These are phyloP conservation scores for Monopis laevigella DNA, from an alignment of 2,888 invertebrate genomes.

Conservation along the genomic window DNA sequence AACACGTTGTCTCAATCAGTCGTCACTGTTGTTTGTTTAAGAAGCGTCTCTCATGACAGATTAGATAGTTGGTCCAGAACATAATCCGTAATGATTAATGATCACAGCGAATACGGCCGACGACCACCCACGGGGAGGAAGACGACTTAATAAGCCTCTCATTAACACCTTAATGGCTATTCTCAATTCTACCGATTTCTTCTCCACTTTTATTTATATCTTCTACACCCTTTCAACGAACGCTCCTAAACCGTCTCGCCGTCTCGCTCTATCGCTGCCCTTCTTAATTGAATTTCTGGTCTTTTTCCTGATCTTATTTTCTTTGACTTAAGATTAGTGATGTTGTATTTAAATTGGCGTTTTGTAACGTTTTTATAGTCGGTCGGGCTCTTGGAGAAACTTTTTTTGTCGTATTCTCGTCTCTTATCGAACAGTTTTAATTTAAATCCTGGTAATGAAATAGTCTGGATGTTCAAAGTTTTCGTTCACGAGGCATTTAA, in stretches of 20 bases:
- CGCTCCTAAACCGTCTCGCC: conserved; percentile 12
- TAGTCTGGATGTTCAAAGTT: conserved; percentile 19
- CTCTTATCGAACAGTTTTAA: conserved; percentile 46
- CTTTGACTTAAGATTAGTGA: conserved; percentile 65
- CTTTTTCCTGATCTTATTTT: conserved; percentile 61
- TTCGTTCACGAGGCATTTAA: conserved; percentile 8
- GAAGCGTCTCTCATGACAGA: conserved; percentile 19
- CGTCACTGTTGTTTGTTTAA: conserved; percentile 6
- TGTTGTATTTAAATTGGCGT: conserved; percentile 57
- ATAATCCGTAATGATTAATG: conserved; percentile 57
- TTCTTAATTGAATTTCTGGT: conserved; percentile 57
- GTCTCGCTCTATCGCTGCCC: conserved; percentile 36
- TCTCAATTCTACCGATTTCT: conserved; percentile 62
- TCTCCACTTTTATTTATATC: conserved; percentile 57
- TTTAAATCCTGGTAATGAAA: conserved; percentile 43
- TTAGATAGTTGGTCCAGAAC: conserved; percentile 52
- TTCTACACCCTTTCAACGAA: conserved; percentile 25
- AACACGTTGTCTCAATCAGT: conserved; percentile 4
- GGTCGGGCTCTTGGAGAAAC: conserved; percentile 26
- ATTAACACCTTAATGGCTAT: conserved; percentile 67
- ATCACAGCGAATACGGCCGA: conserved; percentile 46
- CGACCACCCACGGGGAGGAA: conserved; percentile 60
- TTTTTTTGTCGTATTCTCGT: conserved; percentile 27
- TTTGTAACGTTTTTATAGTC: conserved; percentile 58
- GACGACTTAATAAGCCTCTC: conserved; percentile 66